These are phyloP conservation scores for Andrena praecox DNA, from an alignment of 2,888 invertebrate genomes.

Conservation along the genomic window DNA sequence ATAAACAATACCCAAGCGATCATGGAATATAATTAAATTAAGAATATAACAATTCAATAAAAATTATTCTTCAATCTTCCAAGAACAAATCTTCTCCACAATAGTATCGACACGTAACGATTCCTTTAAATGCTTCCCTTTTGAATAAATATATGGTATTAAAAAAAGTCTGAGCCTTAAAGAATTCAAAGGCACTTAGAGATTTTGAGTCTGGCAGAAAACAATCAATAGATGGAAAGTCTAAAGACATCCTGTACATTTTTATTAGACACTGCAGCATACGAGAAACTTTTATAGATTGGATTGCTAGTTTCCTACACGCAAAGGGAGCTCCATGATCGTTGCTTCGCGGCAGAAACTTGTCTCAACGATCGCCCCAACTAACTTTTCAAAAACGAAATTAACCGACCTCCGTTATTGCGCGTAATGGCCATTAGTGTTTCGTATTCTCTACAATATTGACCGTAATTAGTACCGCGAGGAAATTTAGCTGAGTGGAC, in stretches of 20 bases:
- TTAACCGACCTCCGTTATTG: conserved; percentile 50
- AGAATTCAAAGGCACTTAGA: no score
- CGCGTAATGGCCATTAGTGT: conserved; percentile 35
- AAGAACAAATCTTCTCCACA: no score
- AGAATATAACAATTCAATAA: no score
- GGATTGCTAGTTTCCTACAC: not conserved
- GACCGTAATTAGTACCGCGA: conserved; percentile 62
- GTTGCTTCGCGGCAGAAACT: not conserved
- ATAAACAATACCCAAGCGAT: no score
- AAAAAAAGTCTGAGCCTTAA: no score
- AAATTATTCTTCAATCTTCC: no score
- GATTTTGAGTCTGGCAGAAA: no score
- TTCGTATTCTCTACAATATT: conserved; percentile 53
- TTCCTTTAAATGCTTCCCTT: no score
- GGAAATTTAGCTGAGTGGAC: conserved; percentile 62
- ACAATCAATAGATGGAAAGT: no score
- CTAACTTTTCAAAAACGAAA: conserved; percentile 37
- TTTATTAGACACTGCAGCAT: not conserved
- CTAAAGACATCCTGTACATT: not conserved
- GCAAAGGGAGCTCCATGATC: not conserved
- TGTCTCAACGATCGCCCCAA: conserved; percentile 3
- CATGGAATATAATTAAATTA: no score
- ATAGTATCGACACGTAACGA: no score
- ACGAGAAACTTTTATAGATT: not conserved
- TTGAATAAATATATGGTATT: no score